A percentile compares a stretch with the other conserved stretches of the same genome.
These are phyloP conservation scores for Hesperophylax magnus DNA, from an alignment of 1,140 invertebrate genomes.

Conservation along the genomic window DNA sequence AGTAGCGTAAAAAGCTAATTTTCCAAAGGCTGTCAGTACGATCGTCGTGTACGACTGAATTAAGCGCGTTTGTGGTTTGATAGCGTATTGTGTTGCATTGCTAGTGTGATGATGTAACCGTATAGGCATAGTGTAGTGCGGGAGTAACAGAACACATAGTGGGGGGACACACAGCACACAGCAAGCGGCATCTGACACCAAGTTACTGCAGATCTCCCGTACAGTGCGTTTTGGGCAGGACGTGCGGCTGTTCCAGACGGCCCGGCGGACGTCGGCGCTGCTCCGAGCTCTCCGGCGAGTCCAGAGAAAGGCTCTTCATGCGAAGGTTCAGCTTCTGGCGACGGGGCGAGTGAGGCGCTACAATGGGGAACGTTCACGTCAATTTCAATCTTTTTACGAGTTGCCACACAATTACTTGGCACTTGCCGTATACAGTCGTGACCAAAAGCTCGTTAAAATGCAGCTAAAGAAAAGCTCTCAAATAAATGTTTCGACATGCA, in stretches of 20 bases:
- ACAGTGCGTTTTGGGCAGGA: slow-evolving; percentile 68
- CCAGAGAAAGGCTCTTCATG: slow-evolving; percentile 97
- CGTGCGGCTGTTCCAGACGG: slow-evolving; percentile 48
- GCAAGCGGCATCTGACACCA: slow-evolving; percentile 22
- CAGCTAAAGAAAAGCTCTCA: too few relatives aligned
- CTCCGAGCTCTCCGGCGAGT: slow-evolving; percentile 94
- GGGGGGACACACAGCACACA: background rate
- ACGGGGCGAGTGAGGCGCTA: slow-evolving; percentile 96
- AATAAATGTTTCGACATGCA: too few relatives aligned
- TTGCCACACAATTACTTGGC: background rate
- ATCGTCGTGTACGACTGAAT: background rate
- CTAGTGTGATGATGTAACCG: background rate
- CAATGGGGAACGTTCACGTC: slow-evolving; percentile 58
- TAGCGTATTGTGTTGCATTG: background rate
- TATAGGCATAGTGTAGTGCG: background rate
- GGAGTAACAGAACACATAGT: background rate
- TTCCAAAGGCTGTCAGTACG: too few relatives aligned
- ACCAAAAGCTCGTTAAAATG: too few relatives aligned
- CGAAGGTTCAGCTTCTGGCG: slow-evolving; percentile 95
- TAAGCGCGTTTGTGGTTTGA: too few relatives aligned
- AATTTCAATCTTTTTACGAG: background rate
- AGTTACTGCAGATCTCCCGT: slow-evolving; percentile 59
- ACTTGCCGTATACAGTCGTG: too few relatives aligned
- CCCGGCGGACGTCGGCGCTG: slow-evolving; percentile 76
- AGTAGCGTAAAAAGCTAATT: too few relatives aligned